These are phyloP conservation scores for Silurus lanzhouensis DNA, from an alignment of 2,797 vertebrate species.

Conservation along the genomic window DNA sequence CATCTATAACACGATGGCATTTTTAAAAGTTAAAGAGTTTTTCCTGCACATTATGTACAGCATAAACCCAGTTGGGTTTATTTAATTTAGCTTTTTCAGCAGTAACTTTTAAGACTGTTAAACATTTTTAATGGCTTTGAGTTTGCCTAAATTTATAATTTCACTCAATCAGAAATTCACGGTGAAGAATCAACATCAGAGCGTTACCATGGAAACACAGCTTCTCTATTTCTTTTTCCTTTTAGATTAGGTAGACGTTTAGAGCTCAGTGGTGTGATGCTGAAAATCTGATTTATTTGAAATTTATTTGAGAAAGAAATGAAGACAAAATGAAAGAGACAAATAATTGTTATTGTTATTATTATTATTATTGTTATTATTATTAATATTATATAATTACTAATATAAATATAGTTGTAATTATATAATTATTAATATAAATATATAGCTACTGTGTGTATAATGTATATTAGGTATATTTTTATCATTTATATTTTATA, in stretches of 20 bases:
- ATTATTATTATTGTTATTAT: background rate
- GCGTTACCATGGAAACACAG: constrained; percentile 11
- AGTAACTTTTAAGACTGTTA: background rate
- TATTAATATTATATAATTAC: background rate
- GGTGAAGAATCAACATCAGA: background rate
- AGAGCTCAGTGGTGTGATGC: background rate
- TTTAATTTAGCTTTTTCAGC: too few species aligned
- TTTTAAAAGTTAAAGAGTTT: background rate
- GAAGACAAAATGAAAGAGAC: background rate
- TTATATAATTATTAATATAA: too few species aligned
- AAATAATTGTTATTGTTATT: background rate
- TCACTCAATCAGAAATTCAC: constrained; percentile 4
- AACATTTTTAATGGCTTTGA: background rate
- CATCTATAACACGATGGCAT: background rate
- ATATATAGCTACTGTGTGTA: too few species aligned
- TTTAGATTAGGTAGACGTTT: background rate
- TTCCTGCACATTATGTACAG: background rate
- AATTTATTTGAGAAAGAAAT: background rate
- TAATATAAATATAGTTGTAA: too few species aligned
- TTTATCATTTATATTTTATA: too few species aligned
- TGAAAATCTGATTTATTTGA: background rate
- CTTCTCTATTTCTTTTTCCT: background rate
- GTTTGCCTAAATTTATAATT: constrained; percentile 7
- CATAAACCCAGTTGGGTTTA: too few species aligned
- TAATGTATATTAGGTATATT: too few species aligned